phyloP scores from a whole-genome alignment of 2,888 invertebrate genomes.

The Lissocephala sabroskyi region DNA sequence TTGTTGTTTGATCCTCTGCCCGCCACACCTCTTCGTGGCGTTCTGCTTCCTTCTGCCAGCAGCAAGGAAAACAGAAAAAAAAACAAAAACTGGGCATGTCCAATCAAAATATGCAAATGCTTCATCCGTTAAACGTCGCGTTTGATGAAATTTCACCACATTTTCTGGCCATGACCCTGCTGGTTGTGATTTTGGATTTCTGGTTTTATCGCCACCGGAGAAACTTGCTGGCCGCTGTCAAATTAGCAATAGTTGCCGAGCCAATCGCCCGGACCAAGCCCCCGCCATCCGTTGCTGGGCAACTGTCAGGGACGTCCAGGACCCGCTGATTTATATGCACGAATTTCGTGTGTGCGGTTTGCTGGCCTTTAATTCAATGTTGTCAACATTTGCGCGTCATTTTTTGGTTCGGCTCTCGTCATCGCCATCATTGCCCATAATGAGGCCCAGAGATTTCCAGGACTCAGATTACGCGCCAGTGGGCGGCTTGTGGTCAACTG shows the following conservation, averaged over 20 bases:
- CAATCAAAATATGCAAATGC: slow-evolving; percentile 61
- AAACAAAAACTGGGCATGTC: slow-evolving; percentile 42
- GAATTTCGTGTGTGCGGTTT: slow-evolving; percentile 52
- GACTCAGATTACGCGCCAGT: too few relatives aligned
- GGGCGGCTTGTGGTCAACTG: too few relatives aligned
- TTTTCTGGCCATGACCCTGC: slow-evolving; percentile 24
- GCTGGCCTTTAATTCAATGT: slow-evolving; percentile 55
- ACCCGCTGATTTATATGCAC: slow-evolving; percentile 50
- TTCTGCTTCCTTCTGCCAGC: background rate
- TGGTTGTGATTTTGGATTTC: background rate
- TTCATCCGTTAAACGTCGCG: slow-evolving; percentile 61
- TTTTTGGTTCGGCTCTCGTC: slow-evolving; percentile 19
- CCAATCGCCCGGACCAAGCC: background rate
- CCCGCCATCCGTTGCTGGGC: slow-evolving; percentile 7
- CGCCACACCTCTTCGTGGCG: background rate
- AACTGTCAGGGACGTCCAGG: slow-evolving; percentile 51
- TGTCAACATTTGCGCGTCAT: slow-evolving; percentile 62
- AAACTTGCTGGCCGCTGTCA: slow-evolving; percentile 13
- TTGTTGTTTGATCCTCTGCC: slow-evolving; percentile 41
- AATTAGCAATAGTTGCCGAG: slow-evolving; percentile 48
- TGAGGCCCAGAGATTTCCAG: too few relatives aligned
- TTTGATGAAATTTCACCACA: slow-evolving; percentile 58
- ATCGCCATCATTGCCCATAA: too few relatives aligned
- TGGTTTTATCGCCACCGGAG: background rate
- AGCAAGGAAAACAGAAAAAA: background rate